Evolutionary conservation across 1,140 invertebrate species (phyloP).

Genomic region (Oreohelix idahoensis): DNA sequence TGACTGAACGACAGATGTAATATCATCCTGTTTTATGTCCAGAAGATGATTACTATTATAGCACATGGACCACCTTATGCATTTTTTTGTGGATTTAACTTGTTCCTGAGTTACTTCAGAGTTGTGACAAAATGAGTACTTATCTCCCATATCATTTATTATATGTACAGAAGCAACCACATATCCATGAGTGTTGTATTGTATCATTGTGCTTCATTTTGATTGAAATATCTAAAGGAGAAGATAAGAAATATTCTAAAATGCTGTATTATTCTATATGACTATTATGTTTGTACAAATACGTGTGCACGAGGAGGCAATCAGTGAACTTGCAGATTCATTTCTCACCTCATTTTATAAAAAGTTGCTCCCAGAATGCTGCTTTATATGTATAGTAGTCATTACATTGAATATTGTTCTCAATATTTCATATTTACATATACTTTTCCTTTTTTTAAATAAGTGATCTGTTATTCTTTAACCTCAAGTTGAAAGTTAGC

Average conservation of each 20-base stretch:
- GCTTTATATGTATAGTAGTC: background rate
- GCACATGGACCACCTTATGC: background rate
- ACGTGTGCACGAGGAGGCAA: background rate
- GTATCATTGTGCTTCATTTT: background rate
- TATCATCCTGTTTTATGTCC: too few relatives aligned
- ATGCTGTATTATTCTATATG: background rate
- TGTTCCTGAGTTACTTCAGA: background rate
- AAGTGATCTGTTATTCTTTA: too few relatives aligned
- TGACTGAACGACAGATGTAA: too few relatives aligned
- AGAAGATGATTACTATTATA: background rate
- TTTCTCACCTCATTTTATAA: background rate
- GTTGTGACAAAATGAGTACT: background rate
- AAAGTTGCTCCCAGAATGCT: background rate
- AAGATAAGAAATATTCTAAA: background rate
- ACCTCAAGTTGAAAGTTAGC: too few relatives aligned
- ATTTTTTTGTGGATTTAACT: background rate
- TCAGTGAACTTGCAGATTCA: background rate
- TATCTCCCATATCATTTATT: background rate
- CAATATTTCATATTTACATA: too few relatives aligned
- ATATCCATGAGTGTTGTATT: constrained; percentile 12
- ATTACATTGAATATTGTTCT: too few relatives aligned
- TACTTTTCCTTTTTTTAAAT: too few relatives aligned
- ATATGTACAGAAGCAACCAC: background rate
- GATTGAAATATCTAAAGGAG: background rate
- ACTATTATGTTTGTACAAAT: background rate